Base-by-base conservation (phyloP, 2,888 invertebrate genomes). In the Ophion costatus region DNA sequence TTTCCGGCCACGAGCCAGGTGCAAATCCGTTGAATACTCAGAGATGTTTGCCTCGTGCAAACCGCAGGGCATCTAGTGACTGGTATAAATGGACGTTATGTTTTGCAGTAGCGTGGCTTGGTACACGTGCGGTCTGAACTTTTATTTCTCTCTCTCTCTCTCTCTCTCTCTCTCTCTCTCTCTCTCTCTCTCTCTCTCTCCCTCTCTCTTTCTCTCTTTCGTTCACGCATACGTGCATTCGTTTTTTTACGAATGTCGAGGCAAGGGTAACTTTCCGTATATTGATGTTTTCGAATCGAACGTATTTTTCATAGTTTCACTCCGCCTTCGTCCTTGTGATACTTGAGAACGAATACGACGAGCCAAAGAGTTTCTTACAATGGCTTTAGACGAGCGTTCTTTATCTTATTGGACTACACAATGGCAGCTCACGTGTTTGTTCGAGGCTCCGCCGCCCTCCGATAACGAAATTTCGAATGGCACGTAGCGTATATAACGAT, bases 41-140 rank as follows among this genome's bases (percentile, higher is more conserved):
- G 22, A 75, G 75, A 56, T 66, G 66, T 66, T 66, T 33, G 66
- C 38, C 22, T 56, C 14, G 38, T 61, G 42, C 69, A 67, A 69
- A 70, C 71, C 42, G 57, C 67, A 76, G 76, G 75, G 80, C 73
- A 82, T 73, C 76, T 57, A 82, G 66, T 67, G 74, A 73, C 74
- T 67, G 29, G 64, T 24, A n/a, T n/a, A 82, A 45, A 67, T 1
- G 24, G 22, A 75, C 59, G 38, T 76, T 75, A 81, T 70, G 29
- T 45, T 80, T 70, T 64, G 76, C 80, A 80, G 76, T 75, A 76
- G 70, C 79, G 59, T 33, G 33, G 63, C 45, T 81, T 56, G 10
- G 2, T 14, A 80, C 80, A 73, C 56, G 71, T 80, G 80, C 71
- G 66, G 59, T 51, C 59, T 56, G 11, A 42, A 51, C 71, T 38